Base-by-base conservation (phyloP, 2,113 vertebrate species). In the Dicaeum eximium region DNA sequence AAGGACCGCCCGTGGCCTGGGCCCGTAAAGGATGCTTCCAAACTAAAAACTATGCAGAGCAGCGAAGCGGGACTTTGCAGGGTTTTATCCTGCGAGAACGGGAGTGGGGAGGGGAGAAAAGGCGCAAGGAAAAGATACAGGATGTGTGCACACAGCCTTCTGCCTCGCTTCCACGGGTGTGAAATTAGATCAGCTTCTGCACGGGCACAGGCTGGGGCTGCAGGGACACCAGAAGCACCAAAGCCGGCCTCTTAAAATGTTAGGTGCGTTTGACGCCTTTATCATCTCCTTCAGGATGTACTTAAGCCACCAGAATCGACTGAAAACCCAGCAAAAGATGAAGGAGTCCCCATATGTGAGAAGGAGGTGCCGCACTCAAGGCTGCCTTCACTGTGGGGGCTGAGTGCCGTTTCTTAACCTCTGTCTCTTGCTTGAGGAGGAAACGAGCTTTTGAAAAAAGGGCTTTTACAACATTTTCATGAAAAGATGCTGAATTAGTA, bases 41-140 rank as follows among this genome's bases (percentile, higher is more conserved):
- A 11, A 37, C 4, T 25, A 2, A 5, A 60, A 35, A 33, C 3
- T 9, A 1, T 0, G 16, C 33, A 3, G 25, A 22, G 45, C 38
- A 1, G 37, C 6, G 5, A 60, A n/a, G 25, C 11, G 47, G 6
- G 28, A 4, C 1, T 13, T 40, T 4, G 73, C 13, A 35, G 21
- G 16, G 33, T n/a, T 40, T 47, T 40, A 5, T 54, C 10, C 16
- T 10, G 9, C 6, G 25, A 31, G 27, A 65, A 21, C 23, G 3
- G 38, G 38, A 30, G 33, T 6, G 18, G 27, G 7, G 56, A 64
- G 42, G 42, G 11, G 27, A 15, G 33, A 53, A 22, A 15, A 45
- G 28, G 38, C 47, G 3, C 19, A 4, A 21, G 53, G 10, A 13
- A 30, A 35, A 28, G 10, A 13, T 38, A 4, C 4, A 14, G 27